phyloP scores from a whole-genome alignment of 1,140 invertebrate species.

The Oryctes rhinoceros region DNA sequence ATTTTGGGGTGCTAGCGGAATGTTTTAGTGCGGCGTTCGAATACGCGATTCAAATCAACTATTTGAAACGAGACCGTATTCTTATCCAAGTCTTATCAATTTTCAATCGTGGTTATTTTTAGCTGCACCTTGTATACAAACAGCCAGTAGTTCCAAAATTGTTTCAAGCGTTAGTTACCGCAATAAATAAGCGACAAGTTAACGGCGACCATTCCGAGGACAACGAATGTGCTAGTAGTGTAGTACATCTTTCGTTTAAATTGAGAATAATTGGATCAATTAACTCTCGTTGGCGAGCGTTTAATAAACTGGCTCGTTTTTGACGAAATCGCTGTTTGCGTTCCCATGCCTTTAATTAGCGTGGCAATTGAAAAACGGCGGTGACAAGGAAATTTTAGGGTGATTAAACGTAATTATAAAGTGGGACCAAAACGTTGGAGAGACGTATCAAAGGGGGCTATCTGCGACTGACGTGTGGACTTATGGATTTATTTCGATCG shows the following conservation, averaged over 20 bases:
- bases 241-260: slow-evolving; percentile 11
- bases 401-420: background rate
- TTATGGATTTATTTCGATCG: background rate
- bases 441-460: background rate
- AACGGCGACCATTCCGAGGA: background rate
- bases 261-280: slow-evolving; percentile 12
- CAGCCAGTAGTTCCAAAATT: background rate
- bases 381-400: background rate
- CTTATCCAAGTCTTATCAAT: too few relatives aligned
- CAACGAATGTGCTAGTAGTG: background rate
- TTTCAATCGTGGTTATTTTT: too few relatives aligned
- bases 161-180: background rate
- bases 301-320: slow-evolving; percentile 8
- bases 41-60: too few relatives aligned
- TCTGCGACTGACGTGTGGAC: background rate
- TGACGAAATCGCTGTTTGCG: slow-evolving; percentile 13
- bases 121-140: too few relatives aligned
- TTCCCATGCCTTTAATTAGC: slow-evolving; percentile 14
- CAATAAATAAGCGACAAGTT: background rate
- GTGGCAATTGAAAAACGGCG: slow-evolving; percentile 13
- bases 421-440: background rate
- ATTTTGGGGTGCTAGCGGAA: too few relatives aligned
- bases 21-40: too few relatives aligned
- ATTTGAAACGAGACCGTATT: too few relatives aligned
- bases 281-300: slow-evolving; percentile 2